These are phyloP conservation scores for Pollachius pollachius DNA, from an alignment of 2,113 vertebrate genomes.

Conservation along the genomic window DNA sequence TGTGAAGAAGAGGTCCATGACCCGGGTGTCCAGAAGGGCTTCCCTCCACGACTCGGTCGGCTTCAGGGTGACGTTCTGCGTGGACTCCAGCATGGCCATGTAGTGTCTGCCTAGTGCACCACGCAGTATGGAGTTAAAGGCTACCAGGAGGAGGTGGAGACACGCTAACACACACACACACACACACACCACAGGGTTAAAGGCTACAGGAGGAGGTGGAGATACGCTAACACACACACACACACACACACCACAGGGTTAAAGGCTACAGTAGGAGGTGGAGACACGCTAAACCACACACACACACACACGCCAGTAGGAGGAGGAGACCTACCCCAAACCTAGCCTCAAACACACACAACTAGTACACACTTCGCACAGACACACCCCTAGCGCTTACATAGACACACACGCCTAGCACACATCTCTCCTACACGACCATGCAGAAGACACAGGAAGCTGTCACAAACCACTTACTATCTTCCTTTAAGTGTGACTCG, in stretches of 20 bases:
- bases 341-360: too few relatives aligned
- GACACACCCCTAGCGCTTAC: too few relatives aligned
- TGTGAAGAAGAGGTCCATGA: slow-evolving; percentile 99
- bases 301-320: neutral
- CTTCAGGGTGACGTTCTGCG: slow-evolving; percentile 97
- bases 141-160: slow-evolving; percentile 78
- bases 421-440: neutral
- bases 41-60: slow-evolving; percentile 97
- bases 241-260: slow-evolving; percentile 10
- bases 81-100: slow-evolving; percentile 99
- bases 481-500: neutral
- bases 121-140: slow-evolving; percentile 88
- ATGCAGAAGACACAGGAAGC: neutral
- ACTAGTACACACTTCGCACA: too few relatives aligned
- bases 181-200: neutral
- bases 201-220: too few relatives aligned
- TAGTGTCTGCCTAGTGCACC: slow-evolving; percentile 98
- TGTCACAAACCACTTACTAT: neutral
- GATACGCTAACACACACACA: slow-evolving; percentile 24
- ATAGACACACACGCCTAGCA: neutral
- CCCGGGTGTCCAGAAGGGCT: slow-evolving; percentile 93
- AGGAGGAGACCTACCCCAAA: too few relatives aligned
- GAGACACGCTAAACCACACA: too few relatives aligned
- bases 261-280: too few relatives aligned
- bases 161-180: neutral